Conservation (phyloP, 2,797 vertebrate species). For the Neostethus bicornis region DNA sequence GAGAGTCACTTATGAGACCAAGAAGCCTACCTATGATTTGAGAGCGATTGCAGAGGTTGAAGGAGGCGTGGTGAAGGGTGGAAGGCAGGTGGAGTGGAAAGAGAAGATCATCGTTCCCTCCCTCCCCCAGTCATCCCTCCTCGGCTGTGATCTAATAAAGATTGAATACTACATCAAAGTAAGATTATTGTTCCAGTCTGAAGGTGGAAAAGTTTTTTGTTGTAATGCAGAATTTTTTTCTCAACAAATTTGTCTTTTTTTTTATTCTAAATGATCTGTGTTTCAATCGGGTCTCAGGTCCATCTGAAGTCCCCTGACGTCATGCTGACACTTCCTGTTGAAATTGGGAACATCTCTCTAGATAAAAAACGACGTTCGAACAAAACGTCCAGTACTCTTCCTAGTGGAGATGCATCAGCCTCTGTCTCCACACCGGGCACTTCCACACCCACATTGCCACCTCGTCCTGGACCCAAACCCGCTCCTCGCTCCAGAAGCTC, state of each 20-base stretch:
- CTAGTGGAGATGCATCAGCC: constrained; percentile 17
- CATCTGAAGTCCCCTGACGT: constrained; percentile 89
- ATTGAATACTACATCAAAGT: constrained; percentile 93
- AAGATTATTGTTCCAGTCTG: constrained; percentile 9
- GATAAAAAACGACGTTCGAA: constrained; percentile 78
- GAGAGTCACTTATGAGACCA: constrained; percentile 96
- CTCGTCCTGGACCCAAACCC: constrained; percentile 46
- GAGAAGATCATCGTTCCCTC: constrained; percentile 94
- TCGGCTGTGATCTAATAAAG: constrained; percentile 90
- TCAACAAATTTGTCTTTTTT: no score
- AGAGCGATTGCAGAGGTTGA: constrained; percentile 88
- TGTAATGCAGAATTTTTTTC: no score
- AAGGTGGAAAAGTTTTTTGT: no score
- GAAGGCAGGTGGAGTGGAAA: constrained; percentile 88
- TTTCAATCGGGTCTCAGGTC: constrained; percentile 79
- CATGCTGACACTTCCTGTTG: constrained; percentile 86
- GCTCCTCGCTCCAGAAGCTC: constrained; percentile 65
- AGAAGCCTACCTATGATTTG: constrained; percentile 85
- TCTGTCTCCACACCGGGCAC: constrained; percentile 8
- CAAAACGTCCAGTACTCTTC: constrained; percentile 39
- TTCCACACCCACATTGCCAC: constrained; percentile 3
- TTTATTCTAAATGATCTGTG: no score
- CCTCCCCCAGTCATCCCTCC: constrained; percentile 88
- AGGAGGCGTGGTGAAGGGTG: constrained; percentile 86
- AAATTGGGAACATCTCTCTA: constrained; percentile 89